phyloP scores from a whole-genome alignment of 2,797 vertebrate species.

The Benthosema pterotum region DNA sequence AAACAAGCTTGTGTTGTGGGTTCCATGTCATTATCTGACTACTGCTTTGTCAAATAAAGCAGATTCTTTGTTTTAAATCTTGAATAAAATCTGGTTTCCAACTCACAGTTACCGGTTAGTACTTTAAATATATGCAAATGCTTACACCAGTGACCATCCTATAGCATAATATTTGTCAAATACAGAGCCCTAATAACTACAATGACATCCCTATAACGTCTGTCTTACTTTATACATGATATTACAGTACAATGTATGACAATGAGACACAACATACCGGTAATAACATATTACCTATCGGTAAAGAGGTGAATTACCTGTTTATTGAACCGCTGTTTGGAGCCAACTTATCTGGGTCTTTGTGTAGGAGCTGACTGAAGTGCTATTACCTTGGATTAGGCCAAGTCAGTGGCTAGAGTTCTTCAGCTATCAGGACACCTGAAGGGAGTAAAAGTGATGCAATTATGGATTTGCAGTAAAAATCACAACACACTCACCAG shows the following conservation, averaged over 20 bases:
- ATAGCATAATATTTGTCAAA: neutral
- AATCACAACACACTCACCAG: slow-evolving; percentile 3
- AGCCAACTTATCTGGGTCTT: slow-evolving; percentile 46
- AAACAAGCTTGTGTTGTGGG: too few relatives aligned
- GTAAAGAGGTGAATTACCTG: slow-evolving; percentile 64
- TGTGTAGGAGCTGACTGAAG: slow-evolving; percentile 43
- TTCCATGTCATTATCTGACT: too few relatives aligned
- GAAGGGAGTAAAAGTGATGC: slow-evolving; percentile 48
- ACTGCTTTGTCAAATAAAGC: too few relatives aligned
- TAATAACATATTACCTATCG: slow-evolving; percentile 26
- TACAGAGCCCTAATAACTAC: neutral
- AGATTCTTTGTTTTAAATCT: too few relatives aligned
- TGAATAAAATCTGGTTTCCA: too few relatives aligned
- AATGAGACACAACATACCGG: neutral
- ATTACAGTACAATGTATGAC: slow-evolving; percentile 22
- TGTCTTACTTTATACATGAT: neutral
- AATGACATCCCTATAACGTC: too few relatives aligned
- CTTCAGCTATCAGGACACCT: slow-evolving; percentile 73
- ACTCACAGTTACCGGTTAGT: too few relatives aligned
- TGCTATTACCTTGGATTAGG: slow-evolving; percentile 43
- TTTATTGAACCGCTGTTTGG: slow-evolving; percentile 55
- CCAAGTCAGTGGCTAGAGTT: slow-evolving; percentile 41
- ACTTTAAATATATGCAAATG: too few relatives aligned
- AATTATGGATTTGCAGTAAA: slow-evolving; percentile 8
- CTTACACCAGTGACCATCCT: too few relatives aligned